Evolutionary conservation across 2,888 invertebrate genomes (phyloP).

Genomic region (Himalopsyche japonica): DNA sequence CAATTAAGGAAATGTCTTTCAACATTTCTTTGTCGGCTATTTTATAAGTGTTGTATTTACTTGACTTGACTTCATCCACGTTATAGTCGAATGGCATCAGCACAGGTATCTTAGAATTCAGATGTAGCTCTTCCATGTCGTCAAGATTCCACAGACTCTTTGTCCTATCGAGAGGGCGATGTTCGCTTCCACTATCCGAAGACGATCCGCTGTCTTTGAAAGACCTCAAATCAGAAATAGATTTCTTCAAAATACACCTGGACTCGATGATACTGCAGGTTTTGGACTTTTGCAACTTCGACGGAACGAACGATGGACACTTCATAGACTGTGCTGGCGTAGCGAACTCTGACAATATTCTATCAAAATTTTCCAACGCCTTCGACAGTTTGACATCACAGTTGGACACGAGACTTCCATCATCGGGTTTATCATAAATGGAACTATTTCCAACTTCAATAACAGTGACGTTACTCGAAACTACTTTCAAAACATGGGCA

Average conservation of each 20-base stretch:
- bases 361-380: constrained; percentile 59
- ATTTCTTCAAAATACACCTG: constrained; percentile 67
- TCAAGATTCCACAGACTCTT: constrained; percentile 64
- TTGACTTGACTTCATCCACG: constrained; percentile 51
- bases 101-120: constrained; percentile 48
- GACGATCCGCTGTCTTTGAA: constrained; percentile 31
- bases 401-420: neutral
- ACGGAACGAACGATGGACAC: constrained; percentile 51
- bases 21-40: constrained; percentile 50
- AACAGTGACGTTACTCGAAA: constrained; percentile 54
- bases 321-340: constrained; percentile 47
- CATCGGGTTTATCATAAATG: constrained; percentile 12
- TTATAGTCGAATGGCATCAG: constrained; percentile 51
- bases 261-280: constrained; percentile 73
- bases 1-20: neutral
- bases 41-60: constrained; percentile 60
- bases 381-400: constrained; percentile 48
- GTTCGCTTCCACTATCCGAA: constrained; percentile 5
- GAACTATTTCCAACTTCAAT: constrained; percentile 46
- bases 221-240: constrained; percentile 55
- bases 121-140: constrained; percentile 60
- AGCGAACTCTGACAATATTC: constrained; percentile 55
- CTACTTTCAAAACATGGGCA: constrained; percentile 13
- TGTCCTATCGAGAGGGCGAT: constrained; percentile 59
- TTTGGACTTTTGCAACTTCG: constrained; percentile 69